phyloP scores from a whole-genome alignment of 2,113 vertebrate species.

The Microtus ochrogaster region DNA sequence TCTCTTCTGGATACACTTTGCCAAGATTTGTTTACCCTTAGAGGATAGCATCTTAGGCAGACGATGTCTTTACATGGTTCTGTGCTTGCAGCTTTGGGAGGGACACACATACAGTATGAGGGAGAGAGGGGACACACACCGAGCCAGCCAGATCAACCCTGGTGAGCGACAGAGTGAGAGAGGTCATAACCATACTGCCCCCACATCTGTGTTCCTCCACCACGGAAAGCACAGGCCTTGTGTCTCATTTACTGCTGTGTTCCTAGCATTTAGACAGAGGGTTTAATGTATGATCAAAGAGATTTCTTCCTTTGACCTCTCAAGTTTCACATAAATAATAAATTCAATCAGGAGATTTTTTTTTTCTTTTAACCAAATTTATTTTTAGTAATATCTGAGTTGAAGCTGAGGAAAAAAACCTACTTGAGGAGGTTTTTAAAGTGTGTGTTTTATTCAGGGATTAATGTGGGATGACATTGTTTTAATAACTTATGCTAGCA shows the following conservation, averaged over 20 bases:
- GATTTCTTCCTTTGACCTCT: background rate
- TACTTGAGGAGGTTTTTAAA: background rate
- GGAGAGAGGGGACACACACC: background rate
- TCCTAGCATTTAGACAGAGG: background rate
- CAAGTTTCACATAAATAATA: conserved; percentile 18
- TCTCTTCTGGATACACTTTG: background rate
- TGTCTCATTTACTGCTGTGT: background rate
- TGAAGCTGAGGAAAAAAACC: conserved; percentile 31
- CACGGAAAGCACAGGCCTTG: background rate
- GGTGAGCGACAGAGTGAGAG: background rate
- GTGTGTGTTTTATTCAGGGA: background rate
- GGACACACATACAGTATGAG: background rate
- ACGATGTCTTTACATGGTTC: background rate
- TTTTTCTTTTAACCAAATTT: conserved; percentile 20
- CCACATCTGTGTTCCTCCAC: background rate
- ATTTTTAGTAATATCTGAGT: background rate
- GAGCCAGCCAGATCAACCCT: too few relatives aligned
- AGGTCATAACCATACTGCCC: background rate
- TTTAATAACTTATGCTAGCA: conserved; percentile 20
- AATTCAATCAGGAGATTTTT: background rate
- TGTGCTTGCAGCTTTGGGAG: background rate
- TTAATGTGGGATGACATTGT: background rate
- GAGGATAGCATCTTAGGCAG: background rate
- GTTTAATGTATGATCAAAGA: conserved; percentile 26
- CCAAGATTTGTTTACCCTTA: conserved; percentile 22